phyloP scores from a whole-genome alignment of 2,888 invertebrate genomes.

The Carcina quercana region DNA sequence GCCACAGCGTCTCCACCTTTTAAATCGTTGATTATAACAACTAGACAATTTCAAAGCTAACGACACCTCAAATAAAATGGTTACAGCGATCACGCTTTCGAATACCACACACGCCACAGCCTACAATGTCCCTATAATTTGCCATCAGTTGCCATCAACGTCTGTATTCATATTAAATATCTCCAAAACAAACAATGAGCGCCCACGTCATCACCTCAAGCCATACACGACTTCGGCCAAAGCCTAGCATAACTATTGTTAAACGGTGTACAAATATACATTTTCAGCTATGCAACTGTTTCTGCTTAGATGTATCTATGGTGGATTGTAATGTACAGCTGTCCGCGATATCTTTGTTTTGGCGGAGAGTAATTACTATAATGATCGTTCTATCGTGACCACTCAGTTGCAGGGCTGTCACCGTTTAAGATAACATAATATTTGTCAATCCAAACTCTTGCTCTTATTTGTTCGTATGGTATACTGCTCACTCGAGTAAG shows the following conservation, averaged over 20 bases:
- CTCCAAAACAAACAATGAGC: conserved; percentile 60
- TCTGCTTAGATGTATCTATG: conserved; percentile 1
- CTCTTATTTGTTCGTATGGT: too few relatives aligned
- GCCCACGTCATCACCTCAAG: conserved; percentile 51
- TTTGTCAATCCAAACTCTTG: too few relatives aligned
- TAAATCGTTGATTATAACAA: too few relatives aligned
- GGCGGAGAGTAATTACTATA: conserved; percentile 56
- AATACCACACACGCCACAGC: conserved; percentile 42
- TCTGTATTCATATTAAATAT: conserved; percentile 39
- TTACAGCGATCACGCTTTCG: conserved; percentile 14
- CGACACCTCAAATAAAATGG: too few relatives aligned
- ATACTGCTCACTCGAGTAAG: too few relatives aligned
- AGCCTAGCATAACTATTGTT: conserved; percentile 54
- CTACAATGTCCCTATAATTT: conserved; percentile 40
- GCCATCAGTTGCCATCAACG: conserved; percentile 35
- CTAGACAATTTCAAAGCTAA: too few relatives aligned
- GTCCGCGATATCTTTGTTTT: conserved; percentile 27
- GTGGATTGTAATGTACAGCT: conserved; percentile 19
- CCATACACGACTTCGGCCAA: conserved; percentile 58
- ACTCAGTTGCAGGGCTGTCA: too few relatives aligned
- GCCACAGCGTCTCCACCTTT: too few relatives aligned
- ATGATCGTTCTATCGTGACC: conserved; percentile 59
- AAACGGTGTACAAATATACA: conserved; percentile 35
- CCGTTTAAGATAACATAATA: too few relatives aligned
- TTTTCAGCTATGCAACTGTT: conserved; percentile 18